Evolutionary conservation across 1,140 invertebrate genomes (phyloP).

Genomic region (Agrypnia vestita): DNA sequence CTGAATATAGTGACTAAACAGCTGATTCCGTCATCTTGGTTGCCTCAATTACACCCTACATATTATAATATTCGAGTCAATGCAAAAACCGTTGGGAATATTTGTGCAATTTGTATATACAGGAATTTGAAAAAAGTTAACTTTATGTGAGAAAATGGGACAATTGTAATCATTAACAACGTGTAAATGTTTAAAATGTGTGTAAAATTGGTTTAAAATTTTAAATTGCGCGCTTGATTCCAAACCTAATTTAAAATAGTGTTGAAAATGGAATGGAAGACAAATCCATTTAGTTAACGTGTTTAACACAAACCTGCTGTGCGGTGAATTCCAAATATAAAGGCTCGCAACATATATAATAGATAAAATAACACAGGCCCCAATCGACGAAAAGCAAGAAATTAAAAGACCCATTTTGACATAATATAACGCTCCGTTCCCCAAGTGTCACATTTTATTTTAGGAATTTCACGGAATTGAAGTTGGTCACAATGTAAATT

Average conservation of each 20-base stretch:
- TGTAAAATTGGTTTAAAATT: slow-evolving; percentile 2
- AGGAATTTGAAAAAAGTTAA: slow-evolving; percentile 10
- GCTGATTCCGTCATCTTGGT: slow-evolving; percentile 6
- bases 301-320: slow-evolving; percentile 76
- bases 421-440: slow-evolving; percentile 34
- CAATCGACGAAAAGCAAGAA: slow-evolving; percentile 65
- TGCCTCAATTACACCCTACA: too few relatives aligned
- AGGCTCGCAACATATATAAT: slow-evolving; percentile 86
- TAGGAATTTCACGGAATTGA: slow-evolving; percentile 26
- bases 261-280: slow-evolving; percentile 27
- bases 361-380: slow-evolving; percentile 82
- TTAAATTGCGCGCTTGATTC: slow-evolving; percentile 29
- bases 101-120: not conserved
- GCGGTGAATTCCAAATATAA: slow-evolving; percentile 85
- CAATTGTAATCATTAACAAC: not conserved
- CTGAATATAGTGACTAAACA: not conserved
- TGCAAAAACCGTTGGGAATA: slow-evolving; percentile 15
- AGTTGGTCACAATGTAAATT: slow-evolving; percentile 39
- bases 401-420: slow-evolving; percentile 54
- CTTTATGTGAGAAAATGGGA: not conserved
- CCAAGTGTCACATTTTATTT: slow-evolving; percentile 52
- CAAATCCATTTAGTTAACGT: too few relatives aligned
- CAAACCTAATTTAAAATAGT: not conserved
- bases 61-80: not conserved
- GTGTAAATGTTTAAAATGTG: not conserved